Percentiles rank a stretch among this genome's conserved stretches.
These are phyloP conservation scores for Scolopax bukidnonensis DNA, from an alignment of 2,797 vertebrate species.

Conservation along the genomic window DNA sequence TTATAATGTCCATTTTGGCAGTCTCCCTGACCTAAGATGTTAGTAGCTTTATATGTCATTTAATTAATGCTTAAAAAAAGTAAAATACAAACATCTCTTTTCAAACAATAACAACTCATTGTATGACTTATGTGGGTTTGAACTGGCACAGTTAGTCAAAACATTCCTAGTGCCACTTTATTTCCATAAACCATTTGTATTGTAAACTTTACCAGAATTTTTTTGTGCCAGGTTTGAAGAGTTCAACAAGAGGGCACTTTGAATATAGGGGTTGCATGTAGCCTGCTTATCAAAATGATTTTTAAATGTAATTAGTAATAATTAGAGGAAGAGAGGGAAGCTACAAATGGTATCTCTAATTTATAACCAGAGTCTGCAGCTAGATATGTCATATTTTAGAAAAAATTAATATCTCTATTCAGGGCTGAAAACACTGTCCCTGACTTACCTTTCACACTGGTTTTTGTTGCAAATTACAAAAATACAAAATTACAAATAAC, in stretches of 20 bases:
- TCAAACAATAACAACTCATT: conserved; percentile 57
- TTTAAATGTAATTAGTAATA: conserved; percentile 5
- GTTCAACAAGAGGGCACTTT: conserved; percentile 44
- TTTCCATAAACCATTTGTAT: conserved; percentile 60
- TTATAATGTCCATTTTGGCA: conserved; percentile 74
- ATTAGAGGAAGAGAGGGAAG: neutral
- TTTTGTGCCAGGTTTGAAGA: conserved; percentile 14
- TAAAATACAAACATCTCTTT: conserved; percentile 56
- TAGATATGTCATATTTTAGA: neutral
- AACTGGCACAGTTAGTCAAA: conserved; percentile 60
- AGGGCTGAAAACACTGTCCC: neutral
- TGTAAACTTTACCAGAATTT: conserved; percentile 57
- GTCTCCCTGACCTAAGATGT: conserved; percentile 39
- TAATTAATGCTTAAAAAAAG: conserved; percentile 59
- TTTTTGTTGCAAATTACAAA: neutral
- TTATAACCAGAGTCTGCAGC: neutral
- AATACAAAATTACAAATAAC: neutral
- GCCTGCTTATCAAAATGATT: neutral
- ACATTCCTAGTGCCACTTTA: conserved; percentile 65
- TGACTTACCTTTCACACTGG: neutral
- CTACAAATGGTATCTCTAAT: neutral
- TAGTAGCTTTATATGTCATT: conserved; percentile 71
- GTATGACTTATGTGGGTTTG: conserved; percentile 60
- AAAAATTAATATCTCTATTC: neutral
- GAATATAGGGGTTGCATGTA: neutral